Evolutionary conservation across 2,797 vertebrate species (phyloP).

Genomic region (Urophycis tenuis): DNA sequence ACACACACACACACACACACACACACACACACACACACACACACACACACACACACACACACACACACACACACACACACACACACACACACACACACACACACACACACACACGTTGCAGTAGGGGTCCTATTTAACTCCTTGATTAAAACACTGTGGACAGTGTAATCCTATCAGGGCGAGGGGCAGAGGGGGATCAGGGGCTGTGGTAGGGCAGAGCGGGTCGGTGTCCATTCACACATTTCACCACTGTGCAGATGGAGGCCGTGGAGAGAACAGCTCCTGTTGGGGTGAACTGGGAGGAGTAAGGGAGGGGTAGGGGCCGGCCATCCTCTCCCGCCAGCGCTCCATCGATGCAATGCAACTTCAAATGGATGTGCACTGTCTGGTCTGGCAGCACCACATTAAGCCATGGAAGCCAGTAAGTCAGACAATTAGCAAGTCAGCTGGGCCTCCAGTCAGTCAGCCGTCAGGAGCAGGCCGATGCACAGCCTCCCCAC

Average conservation of each 20-base stretch:
- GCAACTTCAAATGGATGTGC: slow-evolving; percentile 42
- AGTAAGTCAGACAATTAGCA: slow-evolving; percentile 55
- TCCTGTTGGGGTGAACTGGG: slow-evolving; percentile 56
- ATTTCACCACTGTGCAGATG: slow-evolving; percentile 34
- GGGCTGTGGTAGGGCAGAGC: slow-evolving; percentile 11
- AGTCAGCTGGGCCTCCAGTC: slow-evolving; percentile 31
- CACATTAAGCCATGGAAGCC: slow-evolving; percentile 39
- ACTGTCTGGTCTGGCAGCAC: slow-evolving; percentile 55
- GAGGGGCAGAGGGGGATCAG: slow-evolving; percentile 33
- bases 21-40: slow-evolving; percentile 50
- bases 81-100: slow-evolving; percentile 14
- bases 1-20: slow-evolving; percentile 47
- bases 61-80: slow-evolving; percentile 34
- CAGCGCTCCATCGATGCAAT: slow-evolving; percentile 20
- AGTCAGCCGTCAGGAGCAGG: slow-evolving; percentile 49
- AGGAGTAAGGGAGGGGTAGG: slow-evolving; percentile 38
- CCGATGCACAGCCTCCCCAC: slow-evolving; percentile 50
- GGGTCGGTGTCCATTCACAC: slow-evolving; percentile 31
- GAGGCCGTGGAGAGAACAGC: slow-evolving; percentile 22
- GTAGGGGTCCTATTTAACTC: slow-evolving; percentile 65
- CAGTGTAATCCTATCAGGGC: slow-evolving; percentile 68
- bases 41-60: slow-evolving; percentile 15
- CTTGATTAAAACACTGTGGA: slow-evolving; percentile 68
- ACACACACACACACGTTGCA: slow-evolving; percentile 10
- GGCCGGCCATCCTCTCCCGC: no score